A percentile compares a stretch with the other conserved stretches of the same genome.
Evolutionary conservation across 2,797 vertebrate species (phyloP).

Genomic region (Gouania willdenowi): DNA sequence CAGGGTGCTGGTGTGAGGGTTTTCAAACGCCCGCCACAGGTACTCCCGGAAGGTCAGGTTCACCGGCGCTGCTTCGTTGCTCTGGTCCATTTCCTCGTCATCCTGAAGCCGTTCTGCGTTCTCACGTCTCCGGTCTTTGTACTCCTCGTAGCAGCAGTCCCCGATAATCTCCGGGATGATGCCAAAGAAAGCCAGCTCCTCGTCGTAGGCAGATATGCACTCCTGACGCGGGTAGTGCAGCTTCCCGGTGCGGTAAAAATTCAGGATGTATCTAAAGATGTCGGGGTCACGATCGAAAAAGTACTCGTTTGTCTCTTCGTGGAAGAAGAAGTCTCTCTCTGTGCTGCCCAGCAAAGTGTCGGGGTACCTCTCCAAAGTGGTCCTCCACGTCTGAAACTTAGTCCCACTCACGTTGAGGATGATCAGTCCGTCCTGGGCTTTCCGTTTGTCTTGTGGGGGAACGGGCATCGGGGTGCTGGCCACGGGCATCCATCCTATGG

Average conservation of each 20-base stretch:
- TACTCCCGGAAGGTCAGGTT: conserved; percentile 85
- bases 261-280: conserved; percentile 91
- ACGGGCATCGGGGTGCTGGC: conserved; percentile 90
- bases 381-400: conserved; percentile 93
- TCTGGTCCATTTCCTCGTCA: conserved; percentile 83
- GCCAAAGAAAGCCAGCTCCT: conserved; percentile 92
- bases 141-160: conserved; percentile 96
- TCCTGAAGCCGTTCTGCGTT: conserved; percentile 89
- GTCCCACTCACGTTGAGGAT: conserved; percentile 92
- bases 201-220: conserved; percentile 92
- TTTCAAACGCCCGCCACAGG: conserved; percentile 95
- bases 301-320: conserved; percentile 91
- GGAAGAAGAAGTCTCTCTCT: conserved; percentile 92
- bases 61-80: conserved; percentile 77
- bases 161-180: conserved; percentile 94
- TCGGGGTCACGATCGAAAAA: conserved; percentile 97
- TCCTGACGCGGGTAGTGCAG: conserved; percentile 94
- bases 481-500: conserved; percentile 97
- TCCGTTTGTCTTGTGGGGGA: conserved; percentile 82
- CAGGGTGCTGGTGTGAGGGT: conserved; percentile 92
- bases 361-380: conserved; percentile 90
- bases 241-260: conserved; percentile 94
- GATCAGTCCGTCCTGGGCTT: conserved; percentile 86
- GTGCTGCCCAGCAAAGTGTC: conserved; percentile 92
- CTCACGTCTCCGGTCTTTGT: conserved; percentile 91